phyloP scores from a whole-genome alignment of 2,888 invertebrate genomes.

The Corythucha ciliata region DNA sequence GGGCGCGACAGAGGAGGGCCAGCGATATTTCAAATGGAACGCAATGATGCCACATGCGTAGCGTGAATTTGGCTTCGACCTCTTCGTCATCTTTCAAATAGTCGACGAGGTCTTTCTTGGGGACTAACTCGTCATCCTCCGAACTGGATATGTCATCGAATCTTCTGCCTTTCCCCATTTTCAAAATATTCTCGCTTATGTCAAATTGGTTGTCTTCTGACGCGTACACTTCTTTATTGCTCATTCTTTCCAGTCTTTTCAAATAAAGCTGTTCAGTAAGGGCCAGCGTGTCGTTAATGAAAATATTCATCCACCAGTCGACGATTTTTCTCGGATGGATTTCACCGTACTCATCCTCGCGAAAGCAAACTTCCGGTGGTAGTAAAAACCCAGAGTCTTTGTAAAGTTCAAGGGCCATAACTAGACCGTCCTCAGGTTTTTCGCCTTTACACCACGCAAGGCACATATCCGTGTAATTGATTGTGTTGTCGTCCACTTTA shows the following conservation, averaged over 20 bases:
- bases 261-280: slow-evolving; percentile 12
- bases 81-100: slow-evolving; percentile 21
- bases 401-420: slow-evolving; percentile 68
- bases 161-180: slow-evolving; percentile 1
- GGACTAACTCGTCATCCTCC: no score
- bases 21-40: slow-evolving; percentile 20
- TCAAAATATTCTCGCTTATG: slow-evolving; percentile 15
- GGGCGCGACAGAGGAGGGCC: slow-evolving; percentile 14
- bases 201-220: slow-evolving; percentile 17
- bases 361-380: slow-evolving; percentile 9
- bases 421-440: slow-evolving; percentile 67
- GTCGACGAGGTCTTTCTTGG: slow-evolving; percentile 10
- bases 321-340: slow-evolving; percentile 20
- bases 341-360: slow-evolving; percentile 18
- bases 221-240: slow-evolving; percentile 14
- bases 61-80: slow-evolving; percentile 13
- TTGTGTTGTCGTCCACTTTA: slow-evolving; percentile 43
- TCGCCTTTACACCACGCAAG: slow-evolving; percentile 53
- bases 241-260: slow-evolving; percentile 9
- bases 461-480: slow-evolving; percentile 55
- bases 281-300: slow-evolving; percentile 5
- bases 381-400: slow-evolving; percentile 38
- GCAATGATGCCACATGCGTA: slow-evolving; percentile 16
- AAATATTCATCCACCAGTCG: slow-evolving; percentile 18
- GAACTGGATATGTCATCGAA: slow-evolving; percentile 18